phyloP scores from a whole-genome alignment of 2,113 vertebrate genomes.

The Muscicapa adusta region DNA sequence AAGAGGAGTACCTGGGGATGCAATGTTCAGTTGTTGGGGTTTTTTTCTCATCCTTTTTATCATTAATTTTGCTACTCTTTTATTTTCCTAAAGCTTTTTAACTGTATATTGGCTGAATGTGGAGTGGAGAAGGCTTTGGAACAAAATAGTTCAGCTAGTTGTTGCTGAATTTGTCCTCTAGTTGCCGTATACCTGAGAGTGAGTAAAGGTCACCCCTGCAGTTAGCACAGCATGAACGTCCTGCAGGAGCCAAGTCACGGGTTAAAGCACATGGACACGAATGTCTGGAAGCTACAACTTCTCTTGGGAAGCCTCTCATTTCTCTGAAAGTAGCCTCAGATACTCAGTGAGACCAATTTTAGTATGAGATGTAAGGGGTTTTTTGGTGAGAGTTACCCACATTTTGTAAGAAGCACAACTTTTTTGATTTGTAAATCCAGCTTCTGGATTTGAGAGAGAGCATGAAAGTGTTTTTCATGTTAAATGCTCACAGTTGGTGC shows the following conservation, averaged over 20 bases:
- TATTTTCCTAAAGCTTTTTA: background rate
- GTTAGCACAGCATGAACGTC: background rate
- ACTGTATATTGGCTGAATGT: fast-evolving
- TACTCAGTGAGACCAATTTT: background rate
- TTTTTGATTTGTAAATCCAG: background rate
- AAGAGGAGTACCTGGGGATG: background rate
- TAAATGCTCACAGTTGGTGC: background rate
- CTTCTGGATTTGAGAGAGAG: background rate
- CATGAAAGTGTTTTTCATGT: background rate
- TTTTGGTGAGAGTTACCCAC: background rate
- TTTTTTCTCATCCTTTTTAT: background rate
- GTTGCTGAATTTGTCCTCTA: background rate
- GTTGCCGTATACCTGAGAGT: background rate
- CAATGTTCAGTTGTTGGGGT: background rate
- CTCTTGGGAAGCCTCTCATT: background rate
- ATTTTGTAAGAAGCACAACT: background rate
- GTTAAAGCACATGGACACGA: background rate
- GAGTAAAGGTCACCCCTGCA: conserved; percentile 39
- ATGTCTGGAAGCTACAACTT: background rate
- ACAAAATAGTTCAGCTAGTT: background rate
- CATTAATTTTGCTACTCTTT: background rate
- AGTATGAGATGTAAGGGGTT: background rate
- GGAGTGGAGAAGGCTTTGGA: background rate
- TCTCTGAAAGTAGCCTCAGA: background rate
- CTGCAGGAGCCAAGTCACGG: background rate